These are phyloP conservation scores for Gymnocypris eckloni DNA, from an alignment of 2,797 vertebrate species.

Conservation along the genomic window DNA sequence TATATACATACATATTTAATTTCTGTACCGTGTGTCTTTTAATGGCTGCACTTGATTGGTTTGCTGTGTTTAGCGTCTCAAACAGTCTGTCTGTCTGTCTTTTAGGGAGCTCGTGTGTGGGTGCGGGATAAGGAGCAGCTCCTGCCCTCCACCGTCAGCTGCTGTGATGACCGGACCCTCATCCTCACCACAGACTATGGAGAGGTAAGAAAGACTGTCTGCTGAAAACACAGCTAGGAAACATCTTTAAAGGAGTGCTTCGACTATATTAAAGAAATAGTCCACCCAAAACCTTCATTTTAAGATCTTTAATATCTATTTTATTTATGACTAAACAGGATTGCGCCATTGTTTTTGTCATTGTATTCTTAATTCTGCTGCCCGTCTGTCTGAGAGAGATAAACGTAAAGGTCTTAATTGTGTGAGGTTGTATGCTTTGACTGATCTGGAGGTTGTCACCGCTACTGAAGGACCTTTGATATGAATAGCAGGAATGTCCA, in stretches of 20 bases:
- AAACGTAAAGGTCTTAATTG: not conserved
- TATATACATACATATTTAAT: slow-evolving; percentile 16
- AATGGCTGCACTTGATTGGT: not conserved
- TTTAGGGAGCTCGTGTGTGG: slow-evolving; percentile 87
- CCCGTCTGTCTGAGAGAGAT: not conserved
- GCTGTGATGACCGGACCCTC: slow-evolving; percentile 75
- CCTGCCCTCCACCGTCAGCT: slow-evolving; percentile 83
- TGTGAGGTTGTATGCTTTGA: not conserved
- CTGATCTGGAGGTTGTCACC: not conserved
- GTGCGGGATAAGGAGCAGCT: slow-evolving; percentile 84
- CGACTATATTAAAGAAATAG: too few species aligned
- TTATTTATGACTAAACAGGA: not conserved
- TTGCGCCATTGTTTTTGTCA: not conserved
- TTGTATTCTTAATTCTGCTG: not conserved
- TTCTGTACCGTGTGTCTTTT: not conserved
- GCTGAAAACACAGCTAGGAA: not conserved
- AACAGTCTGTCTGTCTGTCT: slow-evolving; percentile 55
- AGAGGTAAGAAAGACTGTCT: slow-evolving; percentile 75
- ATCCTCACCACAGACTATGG: slow-evolving; percentile 85
- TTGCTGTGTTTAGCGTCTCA: slow-evolving; percentile 65
- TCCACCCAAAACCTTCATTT: not conserved
- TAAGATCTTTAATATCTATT: not conserved
- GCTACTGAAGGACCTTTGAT: slow-evolving; percentile 65
- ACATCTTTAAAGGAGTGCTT: not conserved
- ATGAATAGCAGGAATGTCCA: slow-evolving; percentile 77